phyloP scores from a whole-genome alignment of 2,113 vertebrate genomes.

The Tangachromis dhanisi region DNA sequence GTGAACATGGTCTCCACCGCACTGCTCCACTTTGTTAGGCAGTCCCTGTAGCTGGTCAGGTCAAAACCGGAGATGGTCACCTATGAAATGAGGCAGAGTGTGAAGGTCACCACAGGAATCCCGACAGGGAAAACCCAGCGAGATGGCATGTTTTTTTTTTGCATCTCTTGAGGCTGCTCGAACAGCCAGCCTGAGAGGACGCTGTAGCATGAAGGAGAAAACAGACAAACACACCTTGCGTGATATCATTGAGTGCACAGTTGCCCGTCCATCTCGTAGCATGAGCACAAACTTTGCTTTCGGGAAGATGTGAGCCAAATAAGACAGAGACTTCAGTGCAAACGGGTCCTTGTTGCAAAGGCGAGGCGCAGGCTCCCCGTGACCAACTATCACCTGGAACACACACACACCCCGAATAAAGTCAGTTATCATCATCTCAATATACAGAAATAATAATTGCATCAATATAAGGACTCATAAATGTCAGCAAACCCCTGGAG shows the following conservation, averaged over 20 bases:
- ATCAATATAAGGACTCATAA: neutral
- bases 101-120: neutral
- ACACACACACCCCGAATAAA: neutral
- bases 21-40: constrained; percentile 90
- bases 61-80: constrained; percentile 93
- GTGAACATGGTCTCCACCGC: constrained; percentile 90
- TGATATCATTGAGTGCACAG: constrained; percentile 92
- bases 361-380: constrained; percentile 85
- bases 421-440: neutral
- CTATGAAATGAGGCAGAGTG: neutral
- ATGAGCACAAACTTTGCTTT: constrained; percentile 90
- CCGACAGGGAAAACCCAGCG: neutral
- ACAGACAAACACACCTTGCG: constrained; percentile 67
- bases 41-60: constrained; percentile 87
- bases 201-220: neutral
- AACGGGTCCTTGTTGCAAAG: constrained; percentile 94
- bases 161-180: neutral
- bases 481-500: neutral
- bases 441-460: neutral
- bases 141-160: accelerated
- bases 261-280: constrained; percentile 85
- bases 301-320: constrained; percentile 86
- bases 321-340: constrained; percentile 85
- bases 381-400: constrained; percentile 88
- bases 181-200: neutral